phyloP scores from a whole-genome alignment of 2,888 invertebrate species.

The Pimpla rufipes region DNA sequence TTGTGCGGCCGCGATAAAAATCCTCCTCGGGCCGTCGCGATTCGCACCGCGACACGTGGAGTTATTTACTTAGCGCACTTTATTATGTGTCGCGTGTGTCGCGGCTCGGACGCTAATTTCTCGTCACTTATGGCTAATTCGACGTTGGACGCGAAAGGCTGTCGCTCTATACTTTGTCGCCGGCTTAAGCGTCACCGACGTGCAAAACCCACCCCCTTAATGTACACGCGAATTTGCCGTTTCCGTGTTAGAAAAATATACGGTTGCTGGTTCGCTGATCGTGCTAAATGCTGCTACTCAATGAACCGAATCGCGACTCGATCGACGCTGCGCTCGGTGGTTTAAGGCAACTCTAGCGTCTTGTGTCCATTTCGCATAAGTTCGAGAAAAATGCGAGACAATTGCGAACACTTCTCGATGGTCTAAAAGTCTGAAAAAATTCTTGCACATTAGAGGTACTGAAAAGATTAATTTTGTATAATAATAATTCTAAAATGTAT shows the following conservation, averaged over 20 bases:
- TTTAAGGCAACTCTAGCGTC: no score
- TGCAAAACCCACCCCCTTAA: background rate
- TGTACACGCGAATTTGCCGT: background rate
- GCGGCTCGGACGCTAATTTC: background rate
- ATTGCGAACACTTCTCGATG: no score
- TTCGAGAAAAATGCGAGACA: no score
- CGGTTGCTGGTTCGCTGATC: slow-evolving; percentile 36
- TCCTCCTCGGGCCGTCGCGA: background rate
- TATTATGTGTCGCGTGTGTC: background rate
- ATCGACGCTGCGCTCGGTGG: background rate
- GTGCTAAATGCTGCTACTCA: slow-evolving; percentile 43
- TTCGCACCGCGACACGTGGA: background rate
- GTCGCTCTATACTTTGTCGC: background rate
- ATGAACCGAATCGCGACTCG: slow-evolving; percentile 52
- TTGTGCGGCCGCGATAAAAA: slow-evolving; percentile 8
- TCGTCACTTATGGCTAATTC: background rate
- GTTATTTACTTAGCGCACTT: slow-evolving; percentile 1
- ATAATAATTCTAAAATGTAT: no score
- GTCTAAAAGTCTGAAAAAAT: no score
- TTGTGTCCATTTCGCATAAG: no score
- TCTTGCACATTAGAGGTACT: no score
- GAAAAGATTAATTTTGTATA: no score
- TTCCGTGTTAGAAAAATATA: slow-evolving; percentile 34
- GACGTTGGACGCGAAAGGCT: background rate
- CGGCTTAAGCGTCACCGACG: background rate